A percentile compares a stretch with the other conserved stretches of the same genome.
Conservation (phyloP, 2,797 vertebrate genomes). For the Sebastes itinus region DNA sequence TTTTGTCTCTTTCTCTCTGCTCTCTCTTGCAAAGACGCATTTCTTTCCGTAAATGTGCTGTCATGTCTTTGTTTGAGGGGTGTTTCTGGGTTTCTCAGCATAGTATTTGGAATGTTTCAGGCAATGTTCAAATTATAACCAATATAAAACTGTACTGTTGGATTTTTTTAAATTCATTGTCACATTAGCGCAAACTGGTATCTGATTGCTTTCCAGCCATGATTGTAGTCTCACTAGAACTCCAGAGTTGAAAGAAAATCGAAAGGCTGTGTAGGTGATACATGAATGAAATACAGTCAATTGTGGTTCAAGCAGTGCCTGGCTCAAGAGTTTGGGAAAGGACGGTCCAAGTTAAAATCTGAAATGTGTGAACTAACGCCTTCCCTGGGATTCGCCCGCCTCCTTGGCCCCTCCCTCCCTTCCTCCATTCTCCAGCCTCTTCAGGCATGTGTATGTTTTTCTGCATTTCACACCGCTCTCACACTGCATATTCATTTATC, state of each 20-base stretch:
- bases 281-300: background rate
- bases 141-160: background rate
- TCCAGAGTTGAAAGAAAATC: background rate
- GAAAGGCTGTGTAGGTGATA: background rate
- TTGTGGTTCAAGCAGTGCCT: background rate
- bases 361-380: constrained; percentile 53
- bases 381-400: constrained; percentile 73
- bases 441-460: constrained; percentile 42
- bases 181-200: background rate
- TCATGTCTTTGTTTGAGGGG: background rate
- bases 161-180: background rate
- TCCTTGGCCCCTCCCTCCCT: constrained; percentile 41
- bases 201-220: background rate
- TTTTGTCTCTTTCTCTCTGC: background rate
- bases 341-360: constrained; percentile 22
- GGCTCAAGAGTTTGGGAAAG: constrained; percentile 10
- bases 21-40: background rate
- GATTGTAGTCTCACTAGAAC: background rate
- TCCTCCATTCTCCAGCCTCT: constrained; percentile 24
- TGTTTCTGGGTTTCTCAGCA: background rate
- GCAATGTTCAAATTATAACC: background rate
- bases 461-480: constrained; percentile 66
- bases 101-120: background rate
- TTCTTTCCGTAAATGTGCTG: background rate
- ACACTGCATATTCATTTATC: constrained; percentile 86